These are phyloP conservation scores for Sander lucioperca DNA, from an alignment of 2,113 vertebrate species.

Conservation along the genomic window DNA sequence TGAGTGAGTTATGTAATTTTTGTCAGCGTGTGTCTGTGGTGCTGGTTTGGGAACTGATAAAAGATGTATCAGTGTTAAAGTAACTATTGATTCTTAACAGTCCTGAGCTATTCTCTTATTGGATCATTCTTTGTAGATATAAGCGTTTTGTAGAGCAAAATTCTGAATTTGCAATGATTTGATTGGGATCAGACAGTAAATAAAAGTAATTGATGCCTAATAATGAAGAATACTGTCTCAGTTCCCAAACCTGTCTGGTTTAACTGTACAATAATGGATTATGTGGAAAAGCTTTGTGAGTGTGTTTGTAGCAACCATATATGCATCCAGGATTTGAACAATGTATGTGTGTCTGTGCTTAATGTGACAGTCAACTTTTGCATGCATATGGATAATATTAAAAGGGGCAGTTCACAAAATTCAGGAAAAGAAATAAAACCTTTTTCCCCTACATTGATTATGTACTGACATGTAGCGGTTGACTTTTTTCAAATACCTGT, in stretches of 20 bases:
- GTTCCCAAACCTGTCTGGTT: background rate
- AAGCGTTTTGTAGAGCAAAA: background rate
- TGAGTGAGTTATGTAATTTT: conserved; percentile 1
- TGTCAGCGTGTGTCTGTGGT: background rate
- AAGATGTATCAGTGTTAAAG: background rate
- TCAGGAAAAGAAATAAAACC: background rate
- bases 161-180: background rate
- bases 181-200: background rate
- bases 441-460: no score
- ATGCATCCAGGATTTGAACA: background rate
- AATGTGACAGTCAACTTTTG: background rate
- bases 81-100: background rate
- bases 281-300: background rate
- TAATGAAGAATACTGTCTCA: background rate
- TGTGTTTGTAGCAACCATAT: background rate
- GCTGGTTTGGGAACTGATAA: conserved; percentile 15
- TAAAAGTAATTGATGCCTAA: background rate
- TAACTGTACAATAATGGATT: background rate
- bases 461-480: background rate
- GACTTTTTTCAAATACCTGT: background rate
- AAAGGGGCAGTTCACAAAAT: background rate
- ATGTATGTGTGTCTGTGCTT: background rate
- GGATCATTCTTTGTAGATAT: background rate
- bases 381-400: background rate
- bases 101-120: background rate